Base-by-base conservation (phyloP, 2,797 vertebrate species). In the Rachycentron canadum region DNA sequence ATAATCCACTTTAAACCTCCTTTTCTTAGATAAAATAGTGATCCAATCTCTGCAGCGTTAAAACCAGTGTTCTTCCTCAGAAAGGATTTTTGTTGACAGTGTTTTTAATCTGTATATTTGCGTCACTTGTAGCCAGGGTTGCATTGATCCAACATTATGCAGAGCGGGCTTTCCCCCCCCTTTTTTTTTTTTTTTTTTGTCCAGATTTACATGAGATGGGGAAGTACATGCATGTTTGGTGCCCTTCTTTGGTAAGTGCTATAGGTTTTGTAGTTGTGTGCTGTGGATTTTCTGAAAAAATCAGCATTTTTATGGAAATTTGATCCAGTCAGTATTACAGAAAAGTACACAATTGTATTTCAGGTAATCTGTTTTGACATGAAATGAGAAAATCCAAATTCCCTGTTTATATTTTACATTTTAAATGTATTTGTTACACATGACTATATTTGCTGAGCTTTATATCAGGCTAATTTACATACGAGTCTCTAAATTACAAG, bases 201-300 rank as follows among this genome's bases (percentile, higher is more conserved):
- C 69, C 90, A 82, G 30, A 10, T 68, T 94, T 73, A 93, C 59
- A 57, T 91, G 11, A 84, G 89, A 0, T 57, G 19, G 83, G 45
- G 76, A 83, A 76, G 78, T 85, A 69, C 84, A 21, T 41, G 47
- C 2, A 16, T 62, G 52, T 67, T 45, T 52, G 21, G n/a, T 7
- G 55, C 41, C 6, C 26, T 68, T 32, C 11, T 41, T 17, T 52
- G 68, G 7, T 53, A 17, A 16, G 14, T 16, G 40, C 17, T 41
- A 23, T 36, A 41, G 62, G 28, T 41, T 50, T 36, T 38, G 28
- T 43, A 60, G 60, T 45, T 78, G 25, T 30, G 21, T 45, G 4
- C 30, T 40, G 40, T 41, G n/a, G n/a, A n/a, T n/a, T n/a, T n/a
- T n/a, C n/a, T n/a, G n/a, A n/a, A n/a, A n/a, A n/a, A n/a, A n/a